phyloP scores from a whole-genome alignment of 2,888 invertebrate genomes.

The Taphrorychus bicolor region DNA sequence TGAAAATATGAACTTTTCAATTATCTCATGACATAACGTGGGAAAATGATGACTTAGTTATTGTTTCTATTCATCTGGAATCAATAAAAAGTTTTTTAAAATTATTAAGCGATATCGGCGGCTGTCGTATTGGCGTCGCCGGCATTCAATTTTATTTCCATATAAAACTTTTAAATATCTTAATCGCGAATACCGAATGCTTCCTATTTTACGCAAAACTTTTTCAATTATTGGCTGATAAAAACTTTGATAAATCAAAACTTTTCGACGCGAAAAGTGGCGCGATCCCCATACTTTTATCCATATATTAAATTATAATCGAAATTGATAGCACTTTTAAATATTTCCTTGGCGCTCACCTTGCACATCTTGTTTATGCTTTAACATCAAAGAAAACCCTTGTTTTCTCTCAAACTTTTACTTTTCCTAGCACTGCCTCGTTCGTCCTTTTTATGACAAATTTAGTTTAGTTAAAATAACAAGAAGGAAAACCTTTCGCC shows the following conservation, averaged over 20 bases:
- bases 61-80: neutral
- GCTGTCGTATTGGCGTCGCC: neutral
- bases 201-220: neutral
- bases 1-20: neutral
- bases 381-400: neutral
- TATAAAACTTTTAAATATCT: constrained; percentile 2
- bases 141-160: neutral
- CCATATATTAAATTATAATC: neutral
- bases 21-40: neutral
- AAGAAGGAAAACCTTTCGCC: constrained; percentile 1
- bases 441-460: neutral
- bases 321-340: constrained; percentile 7
- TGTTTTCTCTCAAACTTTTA: neutral
- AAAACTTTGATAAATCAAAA: constrained; percentile 14
- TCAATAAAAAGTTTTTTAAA: neutral
- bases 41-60: neutral
- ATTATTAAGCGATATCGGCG: neutral
- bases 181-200: constrained; percentile 1
- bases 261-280: constrained; percentile 8
- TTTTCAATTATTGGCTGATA: constrained; percentile 8
- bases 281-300: neutral
- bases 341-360: neutral
- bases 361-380: neutral
- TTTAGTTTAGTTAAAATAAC: constrained; percentile 7
- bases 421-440: neutral